A percentile compares a stretch with the other conserved stretches of the same genome.
Evolutionary conservation across 2,113 vertebrate species (phyloP).

Genomic region (Propithecus coquereli): DNA sequence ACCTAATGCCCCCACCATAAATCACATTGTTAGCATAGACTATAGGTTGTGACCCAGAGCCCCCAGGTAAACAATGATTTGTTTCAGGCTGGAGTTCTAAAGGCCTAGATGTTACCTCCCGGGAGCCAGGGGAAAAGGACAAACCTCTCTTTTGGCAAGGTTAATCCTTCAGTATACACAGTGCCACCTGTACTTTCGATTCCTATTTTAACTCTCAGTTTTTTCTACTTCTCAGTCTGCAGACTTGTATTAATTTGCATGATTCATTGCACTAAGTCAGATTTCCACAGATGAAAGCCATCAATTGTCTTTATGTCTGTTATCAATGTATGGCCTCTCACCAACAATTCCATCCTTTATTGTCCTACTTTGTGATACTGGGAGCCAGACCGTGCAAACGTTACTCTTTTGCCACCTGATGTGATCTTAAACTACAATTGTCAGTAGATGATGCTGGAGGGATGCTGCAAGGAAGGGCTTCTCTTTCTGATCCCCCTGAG

Average conservation of each 20-base stretch:
- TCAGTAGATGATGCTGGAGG: neutral
- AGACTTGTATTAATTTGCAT: neutral
- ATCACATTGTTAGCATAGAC: neutral
- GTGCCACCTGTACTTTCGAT: neutral
- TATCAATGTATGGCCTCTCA: neutral
- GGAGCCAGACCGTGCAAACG: neutral
- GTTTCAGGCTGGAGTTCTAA: neutral
- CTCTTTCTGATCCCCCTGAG: neutral
- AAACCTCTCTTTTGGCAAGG: neutral
- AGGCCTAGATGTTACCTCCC: neutral
- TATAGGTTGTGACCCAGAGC: neutral
- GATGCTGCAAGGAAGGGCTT: neutral
- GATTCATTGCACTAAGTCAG: neutral
- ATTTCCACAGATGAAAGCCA: neutral
- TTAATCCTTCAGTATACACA: neutral
- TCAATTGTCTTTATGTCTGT: neutral
- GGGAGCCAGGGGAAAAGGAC: neutral
- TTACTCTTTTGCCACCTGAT: neutral
- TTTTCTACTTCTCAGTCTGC: neutral
- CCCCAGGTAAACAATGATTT: neutral
- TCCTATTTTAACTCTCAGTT: neutral
- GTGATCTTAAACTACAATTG: neutral
- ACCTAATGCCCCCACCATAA: neutral
- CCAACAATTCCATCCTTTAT: neutral
- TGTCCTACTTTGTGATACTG: neutral